phyloP scores from a whole-genome alignment of 2,888 invertebrate genomes.

The Elegia similella region DNA sequence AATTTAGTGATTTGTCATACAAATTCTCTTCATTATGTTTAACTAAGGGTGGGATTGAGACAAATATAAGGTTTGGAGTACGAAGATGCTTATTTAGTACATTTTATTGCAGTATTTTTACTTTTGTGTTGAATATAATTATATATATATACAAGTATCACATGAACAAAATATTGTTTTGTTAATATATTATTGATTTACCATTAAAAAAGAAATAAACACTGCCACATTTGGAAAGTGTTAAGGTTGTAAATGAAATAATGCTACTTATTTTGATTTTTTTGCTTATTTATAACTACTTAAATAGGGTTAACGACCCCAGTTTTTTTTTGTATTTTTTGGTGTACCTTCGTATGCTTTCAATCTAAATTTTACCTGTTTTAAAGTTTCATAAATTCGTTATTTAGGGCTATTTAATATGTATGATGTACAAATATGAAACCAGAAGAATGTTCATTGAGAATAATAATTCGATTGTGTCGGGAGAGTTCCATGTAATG shows the following conservation, averaged over 20 bases:
- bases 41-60: constrained; percentile 13
- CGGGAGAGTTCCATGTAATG: constrained; percentile 24
- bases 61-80: neutral
- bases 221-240: neutral
- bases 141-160: neutral
- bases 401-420: neutral
- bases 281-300: constrained; percentile 18
- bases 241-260: neutral
- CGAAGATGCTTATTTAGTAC: neutral
- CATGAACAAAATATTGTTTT: neutral
- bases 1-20: constrained; percentile 18
- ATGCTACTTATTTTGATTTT: constrained; percentile 8
- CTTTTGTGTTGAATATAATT: neutral
- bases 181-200: neutral
- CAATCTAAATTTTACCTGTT: neutral
- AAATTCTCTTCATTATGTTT: constrained; percentile 7
- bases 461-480: neutral
- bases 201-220: neutral
- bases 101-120: constrained; percentile 14
- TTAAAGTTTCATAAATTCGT: neutral
- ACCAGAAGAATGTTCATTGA: neutral
- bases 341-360: neutral
- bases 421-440: neutral
- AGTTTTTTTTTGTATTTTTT: constrained; percentile 16
- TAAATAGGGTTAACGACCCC: constrained; percentile 21